Percentiles rank a stretch among this genome's conserved stretches.
Conservation (phyloP, 2,888 invertebrate species). For the Gari tellinella region DNA sequence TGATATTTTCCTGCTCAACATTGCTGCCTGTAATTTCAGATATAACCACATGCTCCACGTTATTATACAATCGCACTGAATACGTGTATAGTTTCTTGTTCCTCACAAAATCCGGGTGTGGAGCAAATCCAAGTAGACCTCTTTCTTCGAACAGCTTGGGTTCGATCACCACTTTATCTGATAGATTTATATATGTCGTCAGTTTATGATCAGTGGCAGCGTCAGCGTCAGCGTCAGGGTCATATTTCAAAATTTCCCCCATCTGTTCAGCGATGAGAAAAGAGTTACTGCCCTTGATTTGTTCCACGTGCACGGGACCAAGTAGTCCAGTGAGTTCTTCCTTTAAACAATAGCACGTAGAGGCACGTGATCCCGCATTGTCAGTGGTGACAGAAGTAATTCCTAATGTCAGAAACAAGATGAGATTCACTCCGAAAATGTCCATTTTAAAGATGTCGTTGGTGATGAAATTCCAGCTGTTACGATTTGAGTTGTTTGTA, state of each 20-base stretch:
- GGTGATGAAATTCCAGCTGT: no score
- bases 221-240: neutral
- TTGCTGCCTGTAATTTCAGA: conserved; percentile 50
- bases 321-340: conserved; percentile 38
- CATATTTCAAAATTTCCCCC: conserved; percentile 48
- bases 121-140: conserved; percentile 75
- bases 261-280: conserved; percentile 64
- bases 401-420: no score
- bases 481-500: no score
- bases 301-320: conserved; percentile 58
- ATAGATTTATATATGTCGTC: conserved; percentile 57
- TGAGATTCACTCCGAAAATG: no score
- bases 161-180: conserved; percentile 41
- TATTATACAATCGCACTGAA: conserved; percentile 58
- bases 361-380: no score
- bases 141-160: conserved; percentile 62
- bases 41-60: conserved; percentile 36
- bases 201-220: neutral
- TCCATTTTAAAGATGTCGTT: no score
- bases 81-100: conserved; percentile 75
- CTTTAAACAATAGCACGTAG: conserved; percentile 58
- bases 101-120: conserved; percentile 73
- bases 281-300: conserved; percentile 31
- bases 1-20: conserved; percentile 62
- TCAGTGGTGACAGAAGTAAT: no score